These are phyloP conservation scores for Rhinichthys klamathensis DNA, from an alignment of 2,113 vertebrate genomes.

Conservation along the genomic window DNA sequence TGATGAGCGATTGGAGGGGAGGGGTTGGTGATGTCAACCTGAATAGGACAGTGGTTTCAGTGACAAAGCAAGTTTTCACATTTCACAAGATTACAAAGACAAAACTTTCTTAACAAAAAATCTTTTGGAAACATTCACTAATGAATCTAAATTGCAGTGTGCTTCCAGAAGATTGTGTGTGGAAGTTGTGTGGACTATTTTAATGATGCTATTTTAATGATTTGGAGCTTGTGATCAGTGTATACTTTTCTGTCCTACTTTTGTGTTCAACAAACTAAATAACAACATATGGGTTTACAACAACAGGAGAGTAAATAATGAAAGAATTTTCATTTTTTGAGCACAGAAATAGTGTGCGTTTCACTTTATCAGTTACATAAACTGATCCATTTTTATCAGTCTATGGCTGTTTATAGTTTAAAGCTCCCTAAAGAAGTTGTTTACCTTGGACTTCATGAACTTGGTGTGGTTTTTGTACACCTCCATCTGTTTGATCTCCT, in stretches of 20 bases:
- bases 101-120: too few relatives aligned
- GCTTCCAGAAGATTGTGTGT: neutral
- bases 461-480: slow-evolving; percentile 99
- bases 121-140: too few relatives aligned
- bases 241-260: neutral
- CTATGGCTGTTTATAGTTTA: neutral
- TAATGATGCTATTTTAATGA: neutral
- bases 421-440: neutral
- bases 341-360: neutral
- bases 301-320: neutral
- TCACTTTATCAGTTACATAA: neutral
- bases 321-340: too few relatives aligned
- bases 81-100: too few relatives aligned
- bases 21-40: neutral
- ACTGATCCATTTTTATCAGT: neutral
- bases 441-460: slow-evolving; percentile 99
- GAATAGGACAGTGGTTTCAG: neutral
- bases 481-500: slow-evolving; percentile 99
- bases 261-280: neutral
- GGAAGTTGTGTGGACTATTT: neutral
- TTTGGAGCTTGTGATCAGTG: neutral
- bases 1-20: neutral
- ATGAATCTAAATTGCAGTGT: neutral
- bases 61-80: neutral
- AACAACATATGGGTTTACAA: neutral